These are phyloP conservation scores for Raja brachyura DNA, from an alignment of 2,113 vertebrate species.

Conservation along the genomic window DNA sequence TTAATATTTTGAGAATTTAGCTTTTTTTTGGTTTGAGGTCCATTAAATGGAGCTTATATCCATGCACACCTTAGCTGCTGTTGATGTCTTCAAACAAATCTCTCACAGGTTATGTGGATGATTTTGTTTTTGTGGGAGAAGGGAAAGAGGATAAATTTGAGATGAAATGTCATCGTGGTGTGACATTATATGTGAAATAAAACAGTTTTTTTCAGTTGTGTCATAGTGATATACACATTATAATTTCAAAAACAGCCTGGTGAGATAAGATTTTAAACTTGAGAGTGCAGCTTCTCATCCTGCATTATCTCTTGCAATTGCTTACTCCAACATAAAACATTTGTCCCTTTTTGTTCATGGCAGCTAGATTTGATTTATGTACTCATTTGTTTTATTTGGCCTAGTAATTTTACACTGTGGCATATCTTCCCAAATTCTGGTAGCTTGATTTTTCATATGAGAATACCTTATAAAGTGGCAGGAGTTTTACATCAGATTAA, in stretches of 20 bases:
- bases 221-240: conserved; percentile 12
- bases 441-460: conserved; percentile 27
- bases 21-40: background rate
- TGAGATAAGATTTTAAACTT: conserved; percentile 32
- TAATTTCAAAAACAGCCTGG: conserved; percentile 21
- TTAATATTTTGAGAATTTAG: background rate
- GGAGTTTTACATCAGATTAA: conserved; percentile 32
- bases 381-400: conserved; percentile 35
- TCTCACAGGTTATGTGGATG: background rate
- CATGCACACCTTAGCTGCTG: background rate
- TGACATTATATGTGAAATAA: background rate
- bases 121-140: background rate
- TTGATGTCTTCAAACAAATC: background rate
- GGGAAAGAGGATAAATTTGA: background rate
- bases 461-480: conserved; percentile 29
- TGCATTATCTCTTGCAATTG: conserved; percentile 34
- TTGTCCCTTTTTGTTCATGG: conserved; percentile 1
- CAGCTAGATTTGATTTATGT: conserved; percentile 22
- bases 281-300: background rate
- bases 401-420: conserved; percentile 34
- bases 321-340: background rate
- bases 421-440: conserved; percentile 33
- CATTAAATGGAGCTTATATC: background rate
- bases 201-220: background rate
- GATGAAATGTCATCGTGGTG: background rate